phyloP scores from a whole-genome alignment of 2,113 vertebrate genomes.

The Brachionichthys hirsutus region DNA sequence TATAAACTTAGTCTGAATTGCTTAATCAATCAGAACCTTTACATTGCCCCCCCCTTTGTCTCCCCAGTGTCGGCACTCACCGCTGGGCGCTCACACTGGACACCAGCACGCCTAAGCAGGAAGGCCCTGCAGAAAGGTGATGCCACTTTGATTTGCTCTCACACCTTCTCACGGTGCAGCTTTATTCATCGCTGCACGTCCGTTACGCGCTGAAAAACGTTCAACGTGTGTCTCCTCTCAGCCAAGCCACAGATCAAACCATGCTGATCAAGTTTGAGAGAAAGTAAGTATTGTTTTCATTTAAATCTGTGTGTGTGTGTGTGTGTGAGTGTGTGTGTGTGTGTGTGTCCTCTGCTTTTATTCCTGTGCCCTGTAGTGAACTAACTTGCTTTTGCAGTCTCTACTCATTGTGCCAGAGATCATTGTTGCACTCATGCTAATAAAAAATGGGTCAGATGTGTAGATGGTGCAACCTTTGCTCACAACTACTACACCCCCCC shows the following conservation, averaged over 20 bases:
- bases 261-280: slow-evolving; percentile 70
- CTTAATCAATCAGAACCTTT: slow-evolving; percentile 30
- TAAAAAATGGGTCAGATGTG: slow-evolving; percentile 65
- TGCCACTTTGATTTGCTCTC: slow-evolving; percentile 43
- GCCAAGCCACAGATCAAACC: slow-evolving; percentile 49
- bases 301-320: slow-evolving; percentile 23
- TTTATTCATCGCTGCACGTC: slow-evolving; percentile 39
- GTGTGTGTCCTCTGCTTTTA: slow-evolving; percentile 42
- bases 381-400: slow-evolving; percentile 30
- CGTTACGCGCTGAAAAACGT: slow-evolving; percentile 64
- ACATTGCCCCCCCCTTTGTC: slow-evolving; percentile 7
- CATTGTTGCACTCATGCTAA: slow-evolving; percentile 59
- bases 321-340: too few relatives aligned
- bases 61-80: slow-evolving; percentile 31
- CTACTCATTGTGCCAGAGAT: slow-evolving; percentile 58
- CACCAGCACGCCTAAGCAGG: slow-evolving; percentile 14
- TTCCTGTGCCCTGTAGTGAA: slow-evolving; percentile 38
- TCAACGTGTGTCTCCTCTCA: slow-evolving; percentile 59
- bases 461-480: slow-evolving; percentile 39
- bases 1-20: too few relatives aligned
- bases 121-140: slow-evolving; percentile 60
- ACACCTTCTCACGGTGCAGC: slow-evolving; percentile 16
- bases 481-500: slow-evolving; percentile 9
- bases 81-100: slow-evolving; percentile 56
- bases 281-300: slow-evolving; percentile 70